Evolutionary conservation across 2,888 invertebrate genomes (phyloP).

Genomic region (Orchesellides sinensis): DNA sequence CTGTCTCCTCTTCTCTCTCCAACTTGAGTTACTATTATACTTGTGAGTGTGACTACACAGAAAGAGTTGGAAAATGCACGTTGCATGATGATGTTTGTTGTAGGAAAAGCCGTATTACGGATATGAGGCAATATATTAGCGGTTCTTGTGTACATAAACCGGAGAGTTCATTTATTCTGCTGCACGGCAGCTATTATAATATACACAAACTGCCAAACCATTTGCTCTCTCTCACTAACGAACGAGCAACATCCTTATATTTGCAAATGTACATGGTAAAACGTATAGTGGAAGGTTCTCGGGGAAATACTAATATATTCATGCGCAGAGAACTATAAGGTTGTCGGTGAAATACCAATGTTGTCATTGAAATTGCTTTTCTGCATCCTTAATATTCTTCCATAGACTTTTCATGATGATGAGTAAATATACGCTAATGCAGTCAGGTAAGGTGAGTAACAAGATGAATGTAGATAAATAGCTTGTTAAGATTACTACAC

Average conservation of each 20-base stretch:
- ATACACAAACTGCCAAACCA: slow-evolving; percentile 52
- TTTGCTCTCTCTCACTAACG: slow-evolving; percentile 24
- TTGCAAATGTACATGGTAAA: neutral
- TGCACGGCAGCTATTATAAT: slow-evolving; percentile 39
- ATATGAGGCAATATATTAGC: neutral
- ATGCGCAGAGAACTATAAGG: neutral
- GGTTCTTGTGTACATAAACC: slow-evolving; percentile 38
- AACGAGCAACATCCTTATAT: neutral
- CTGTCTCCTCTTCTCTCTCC: slow-evolving; percentile 20
- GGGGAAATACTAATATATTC: neutral
- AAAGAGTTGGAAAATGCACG: neutral
- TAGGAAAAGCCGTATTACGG: neutral
- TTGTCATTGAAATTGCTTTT: slow-evolving; percentile 2
- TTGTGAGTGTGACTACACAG: neutral
- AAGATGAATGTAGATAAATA: no score
- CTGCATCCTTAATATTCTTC: no score
- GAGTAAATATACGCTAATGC: no score
- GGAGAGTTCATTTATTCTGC: slow-evolving; percentile 55
- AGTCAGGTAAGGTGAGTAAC: no score
- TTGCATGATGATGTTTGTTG: neutral
- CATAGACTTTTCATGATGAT: no score
- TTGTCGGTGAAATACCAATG: neutral
- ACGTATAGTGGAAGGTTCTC: neutral
- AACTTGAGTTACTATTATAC: slow-evolving; percentile 14
- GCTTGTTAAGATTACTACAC: no score